Evolutionary conservation across 2,113 vertebrate genomes (phyloP), one percentile per base, ranked within the genome.

Genomic region (Brachyhypopomus occidentalis): DNA sequence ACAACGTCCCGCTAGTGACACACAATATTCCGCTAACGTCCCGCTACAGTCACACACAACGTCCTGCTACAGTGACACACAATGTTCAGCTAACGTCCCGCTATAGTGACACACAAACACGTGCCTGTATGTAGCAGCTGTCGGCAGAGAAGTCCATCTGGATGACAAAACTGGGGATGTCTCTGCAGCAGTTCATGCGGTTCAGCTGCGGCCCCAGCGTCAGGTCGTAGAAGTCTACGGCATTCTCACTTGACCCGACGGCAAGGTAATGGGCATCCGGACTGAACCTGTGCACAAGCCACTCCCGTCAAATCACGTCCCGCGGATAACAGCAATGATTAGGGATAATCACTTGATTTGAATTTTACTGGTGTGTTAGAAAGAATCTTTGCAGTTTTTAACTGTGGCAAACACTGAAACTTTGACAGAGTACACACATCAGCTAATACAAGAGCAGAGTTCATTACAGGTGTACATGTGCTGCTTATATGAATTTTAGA

Each of bases 121-220:
- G 36, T 90, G 98, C 97, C 97, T 99, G 97, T 84, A 99, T 91
- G 72, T 93, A 94, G 34, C 84, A 86, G 91, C 95, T 94, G 55
- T 99, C 97, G 0, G 97, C 97, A 73, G 97, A 98, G 85, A 98
- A 98, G 91, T 99, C 97, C 94, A 99, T 98, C 84, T 97, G 96
- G 87, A 98, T 94, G 79, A 98, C 96, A 45, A 98, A 99, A 91
- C 96, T 96, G 73, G 95, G 95, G 77, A 98, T 95, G 88, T 98
- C 97, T 89, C 95, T 95, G 93, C 97, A 98, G 88, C 96, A 96
- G 94, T 96, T 96, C 89, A 97, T 95, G 69, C 97, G 94, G 91
- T 96, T 97, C 17, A 98, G 94, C 22, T 96, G 94, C 4, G 97
- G 96, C 59, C 97, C 97, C 84, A 97, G 84, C 0, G 95, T 96